Conservation (phyloP, 2,888 invertebrate species). For the Sarcophaga caerulescens region DNA sequence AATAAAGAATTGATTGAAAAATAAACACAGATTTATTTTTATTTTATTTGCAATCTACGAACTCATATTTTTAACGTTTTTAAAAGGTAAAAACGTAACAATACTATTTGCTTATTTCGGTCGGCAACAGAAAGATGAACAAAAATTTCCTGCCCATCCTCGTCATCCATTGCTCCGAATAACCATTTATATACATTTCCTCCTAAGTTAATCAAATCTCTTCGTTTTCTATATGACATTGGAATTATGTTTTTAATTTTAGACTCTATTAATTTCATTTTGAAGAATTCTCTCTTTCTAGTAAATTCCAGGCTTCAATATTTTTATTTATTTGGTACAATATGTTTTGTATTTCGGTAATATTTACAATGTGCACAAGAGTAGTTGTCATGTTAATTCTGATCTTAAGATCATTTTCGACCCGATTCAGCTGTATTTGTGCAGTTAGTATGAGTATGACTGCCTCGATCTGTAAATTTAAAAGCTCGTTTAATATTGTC, state of each 20-base stretch:
- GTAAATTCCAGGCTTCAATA: background rate
- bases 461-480: background rate
- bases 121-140: background rate
- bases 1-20: too few species aligned
- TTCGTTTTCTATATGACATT: too few species aligned
- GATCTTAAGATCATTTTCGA: background rate
- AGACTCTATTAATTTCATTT: slow-evolving; percentile 2
- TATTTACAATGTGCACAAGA: too few species aligned
- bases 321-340: too few species aligned
- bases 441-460: background rate
- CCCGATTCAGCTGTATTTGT: background rate
- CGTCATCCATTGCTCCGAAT: background rate
- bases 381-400: background rate
- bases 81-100: too few species aligned
- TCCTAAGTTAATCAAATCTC: background rate
- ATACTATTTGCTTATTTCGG: too few species aligned
- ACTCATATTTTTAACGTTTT: too few species aligned
- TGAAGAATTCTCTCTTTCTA: background rate
- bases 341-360: background rate
- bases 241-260: too few species aligned
- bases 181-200: background rate
- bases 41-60: too few species aligned
- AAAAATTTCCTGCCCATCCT: too few species aligned
- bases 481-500: too few species aligned
- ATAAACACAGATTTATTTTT: too few species aligned